phyloP scores from a whole-genome alignment of 1,140 invertebrate genomes.

The Nasonia giraulti region DNA sequence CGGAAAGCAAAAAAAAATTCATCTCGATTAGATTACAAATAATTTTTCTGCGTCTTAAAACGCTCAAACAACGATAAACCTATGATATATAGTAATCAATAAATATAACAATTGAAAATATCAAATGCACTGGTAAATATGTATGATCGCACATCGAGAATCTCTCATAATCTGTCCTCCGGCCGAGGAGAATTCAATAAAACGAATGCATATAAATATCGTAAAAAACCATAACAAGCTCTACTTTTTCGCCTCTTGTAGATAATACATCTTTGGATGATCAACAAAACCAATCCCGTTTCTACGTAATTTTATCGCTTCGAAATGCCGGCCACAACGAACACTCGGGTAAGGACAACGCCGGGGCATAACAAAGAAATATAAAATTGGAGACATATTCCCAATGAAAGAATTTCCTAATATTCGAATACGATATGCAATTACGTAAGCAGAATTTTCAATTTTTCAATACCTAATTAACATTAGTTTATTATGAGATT shows the following conservation, averaged over 20 bases:
- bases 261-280: constrained; percentile 68
- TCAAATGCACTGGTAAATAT: constrained; percentile 59
- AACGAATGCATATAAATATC: constrained; percentile 53
- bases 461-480: constrained; percentile 24
- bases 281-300: constrained; percentile 60
- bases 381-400: constrained; percentile 12
- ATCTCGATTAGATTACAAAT: constrained; percentile 39
- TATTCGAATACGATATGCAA: constrained; percentile 35
- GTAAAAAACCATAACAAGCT: constrained; percentile 60
- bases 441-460: not conserved
- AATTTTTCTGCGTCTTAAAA: constrained; percentile 26
- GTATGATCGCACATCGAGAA: constrained; percentile 25
- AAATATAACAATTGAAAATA: constrained; percentile 64
- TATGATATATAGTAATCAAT: constrained; percentile 63
- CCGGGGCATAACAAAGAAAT: constrained; percentile 55
- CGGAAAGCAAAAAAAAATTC: constrained; percentile 32
- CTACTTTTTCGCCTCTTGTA: constrained; percentile 54
- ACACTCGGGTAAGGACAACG: constrained; percentile 45
- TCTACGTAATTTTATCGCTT: constrained; percentile 22
- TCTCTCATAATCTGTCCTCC: constrained; percentile 11
- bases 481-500: constrained; percentile 12
- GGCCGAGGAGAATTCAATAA: constrained; percentile 46
- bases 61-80: constrained; percentile 60
- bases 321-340: constrained; percentile 41
- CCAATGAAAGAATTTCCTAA: constrained; percentile 42